These are phyloP conservation scores for Ictalurus furcatus DNA, from an alignment of 2,113 vertebrate genomes.

Conservation along the genomic window DNA sequence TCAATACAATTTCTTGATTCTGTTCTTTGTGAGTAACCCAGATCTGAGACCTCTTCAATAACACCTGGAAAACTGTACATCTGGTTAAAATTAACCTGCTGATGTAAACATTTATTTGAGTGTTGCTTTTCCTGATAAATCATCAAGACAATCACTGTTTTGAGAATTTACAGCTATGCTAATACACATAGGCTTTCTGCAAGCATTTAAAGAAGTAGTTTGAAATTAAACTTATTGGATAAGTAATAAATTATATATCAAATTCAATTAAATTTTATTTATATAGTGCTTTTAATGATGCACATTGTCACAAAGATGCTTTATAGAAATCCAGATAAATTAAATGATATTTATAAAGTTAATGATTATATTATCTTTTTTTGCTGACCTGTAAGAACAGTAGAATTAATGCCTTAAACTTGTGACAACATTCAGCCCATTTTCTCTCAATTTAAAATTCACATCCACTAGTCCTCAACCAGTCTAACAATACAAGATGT, in stretches of 20 bases:
- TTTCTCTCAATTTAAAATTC: not conserved
- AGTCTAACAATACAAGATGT: not conserved
- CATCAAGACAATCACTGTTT: not conserved
- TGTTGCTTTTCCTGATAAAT: not conserved
- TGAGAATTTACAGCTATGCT: not conserved
- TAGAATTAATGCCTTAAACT: not conserved
- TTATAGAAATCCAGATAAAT: not conserved
- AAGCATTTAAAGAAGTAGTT: not conserved
- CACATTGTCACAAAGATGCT: not conserved
- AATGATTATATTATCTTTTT: not conserved
- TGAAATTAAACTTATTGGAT: not conserved
- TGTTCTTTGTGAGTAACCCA: not conserved
- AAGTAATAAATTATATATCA: not conserved
- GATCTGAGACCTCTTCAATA: not conserved
- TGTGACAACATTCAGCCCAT: not conserved
- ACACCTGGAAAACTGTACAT: not conserved
- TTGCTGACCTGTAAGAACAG: too few species aligned
- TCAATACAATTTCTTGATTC: not conserved
- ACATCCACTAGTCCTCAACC: not conserved
- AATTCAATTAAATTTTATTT: not conserved
- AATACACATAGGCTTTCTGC: not conserved
- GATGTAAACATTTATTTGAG: not conserved
- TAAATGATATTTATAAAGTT: not conserved
- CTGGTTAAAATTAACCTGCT: not conserved
- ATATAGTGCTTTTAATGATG: not conserved